Percentiles rank a stretch among this genome's conserved stretches.
phyloP scores from a whole-genome alignment of 2,797 vertebrate species.

The Leontocebus nigricollis region DNA sequence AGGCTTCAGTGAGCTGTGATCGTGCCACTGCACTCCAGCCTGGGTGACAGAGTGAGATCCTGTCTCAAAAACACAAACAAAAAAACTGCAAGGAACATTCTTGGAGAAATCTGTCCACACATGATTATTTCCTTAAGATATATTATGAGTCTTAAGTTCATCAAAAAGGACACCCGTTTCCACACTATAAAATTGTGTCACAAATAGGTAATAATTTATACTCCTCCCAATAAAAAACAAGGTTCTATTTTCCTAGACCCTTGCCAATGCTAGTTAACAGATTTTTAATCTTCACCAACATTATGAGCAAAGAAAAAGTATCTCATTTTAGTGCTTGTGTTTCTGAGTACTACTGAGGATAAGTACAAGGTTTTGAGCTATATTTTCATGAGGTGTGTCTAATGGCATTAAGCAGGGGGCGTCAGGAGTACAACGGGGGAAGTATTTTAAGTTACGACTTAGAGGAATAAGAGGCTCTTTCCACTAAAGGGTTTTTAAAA shows the following conservation, averaged over 20 bases:
- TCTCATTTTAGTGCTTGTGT: neutral
- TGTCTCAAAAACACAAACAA: too few species aligned
- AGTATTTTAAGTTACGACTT: neutral
- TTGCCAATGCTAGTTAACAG: neutral
- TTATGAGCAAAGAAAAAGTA: neutral
- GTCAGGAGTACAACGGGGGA: neutral
- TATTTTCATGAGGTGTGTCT: neutral
- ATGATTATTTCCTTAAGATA: conserved; percentile 19
- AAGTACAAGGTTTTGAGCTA: neutral
- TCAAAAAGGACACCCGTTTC: neutral
- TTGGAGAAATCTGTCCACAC: neutral
- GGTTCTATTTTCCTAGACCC: neutral
- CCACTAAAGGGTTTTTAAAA: neutral
- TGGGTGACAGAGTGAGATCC: too few species aligned
- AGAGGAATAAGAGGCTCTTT: neutral
- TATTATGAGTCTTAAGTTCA: neutral
- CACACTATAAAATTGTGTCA: neutral
- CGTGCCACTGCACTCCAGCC: too few species aligned
- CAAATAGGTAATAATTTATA: neutral
- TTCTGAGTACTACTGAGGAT: neutral
- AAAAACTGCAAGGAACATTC: neutral
- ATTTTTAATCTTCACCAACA: neutral
- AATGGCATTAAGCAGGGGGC: neutral
- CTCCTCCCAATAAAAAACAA: neutral
- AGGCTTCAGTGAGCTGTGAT: too few species aligned